Evolutionary conservation across 2,113 vertebrate genomes (phyloP).

Genomic region (Tor tambroides): DNA sequence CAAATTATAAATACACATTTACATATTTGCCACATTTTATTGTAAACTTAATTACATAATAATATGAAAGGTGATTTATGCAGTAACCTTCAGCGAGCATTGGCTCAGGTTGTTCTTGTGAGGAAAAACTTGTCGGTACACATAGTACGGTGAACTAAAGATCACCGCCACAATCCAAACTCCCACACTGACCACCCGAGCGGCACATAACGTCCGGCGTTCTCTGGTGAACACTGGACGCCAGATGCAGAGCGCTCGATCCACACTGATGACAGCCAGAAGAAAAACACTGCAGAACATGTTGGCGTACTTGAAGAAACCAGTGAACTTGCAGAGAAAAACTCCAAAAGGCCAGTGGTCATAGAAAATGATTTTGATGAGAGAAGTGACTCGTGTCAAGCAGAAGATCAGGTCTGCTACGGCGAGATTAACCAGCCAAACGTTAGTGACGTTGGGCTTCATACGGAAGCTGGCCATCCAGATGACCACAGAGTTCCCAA

Average conservation of each 20-base stretch:
- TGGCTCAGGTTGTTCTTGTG: slow-evolving; percentile 68
- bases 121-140: slow-evolving; percentile 62
- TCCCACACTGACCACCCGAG: no score
- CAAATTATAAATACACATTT: background rate
- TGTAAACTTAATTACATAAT: background rate
- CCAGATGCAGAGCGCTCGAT: no score
- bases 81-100: slow-evolving; percentile 62
- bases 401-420: no score
- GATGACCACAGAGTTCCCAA: slow-evolving; percentile 74
- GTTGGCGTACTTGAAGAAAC: no score
- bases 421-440: slow-evolving; percentile 78
- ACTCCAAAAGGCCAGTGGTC: no score
- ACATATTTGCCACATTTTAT: background rate
- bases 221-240: no score
- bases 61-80: background rate
- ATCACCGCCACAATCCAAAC: slow-evolving; percentile 64
- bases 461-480: slow-evolving; percentile 71
- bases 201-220: no score
- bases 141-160: slow-evolving; percentile 71
- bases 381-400: no score
- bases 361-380: no score
- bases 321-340: no score
- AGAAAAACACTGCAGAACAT: no score
- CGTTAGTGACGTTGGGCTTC: slow-evolving; percentile 70
- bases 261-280: no score